phyloP scores from a whole-genome alignment of 2,888 invertebrate species.

The Nymphalis polychloros region DNA sequence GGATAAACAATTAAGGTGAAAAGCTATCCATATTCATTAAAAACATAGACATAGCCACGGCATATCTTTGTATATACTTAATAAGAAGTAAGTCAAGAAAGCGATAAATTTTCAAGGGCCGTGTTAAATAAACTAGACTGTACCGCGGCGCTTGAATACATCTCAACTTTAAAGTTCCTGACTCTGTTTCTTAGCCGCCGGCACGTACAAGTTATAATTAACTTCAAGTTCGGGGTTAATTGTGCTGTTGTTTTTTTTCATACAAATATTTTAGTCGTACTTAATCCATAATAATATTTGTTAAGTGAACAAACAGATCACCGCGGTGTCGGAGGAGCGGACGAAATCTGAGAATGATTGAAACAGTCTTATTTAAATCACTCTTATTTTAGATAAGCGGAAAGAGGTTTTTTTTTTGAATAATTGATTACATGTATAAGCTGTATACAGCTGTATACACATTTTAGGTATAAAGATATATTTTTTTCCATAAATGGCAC shows the following conservation, averaged over 20 bases:
- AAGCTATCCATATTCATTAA: not conserved
- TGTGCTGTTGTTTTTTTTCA: constrained; percentile 4
- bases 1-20: too few species aligned
- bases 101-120: constrained; percentile 3
- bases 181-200: constrained; percentile 2
- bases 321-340: not conserved
- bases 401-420: too few species aligned
- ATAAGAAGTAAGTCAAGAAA: constrained; percentile 5
- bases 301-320: too few species aligned
- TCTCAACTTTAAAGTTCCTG: constrained; percentile 6
- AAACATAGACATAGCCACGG: not conserved
- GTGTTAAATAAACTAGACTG: constrained; percentile 6
- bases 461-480: too few species aligned
- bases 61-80: not conserved
- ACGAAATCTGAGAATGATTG: too few species aligned
- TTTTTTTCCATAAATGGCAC: too few species aligned
- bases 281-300: not conserved
- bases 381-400: too few species aligned
- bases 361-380: too few species aligned
- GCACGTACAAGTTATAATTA: constrained; percentile 12
- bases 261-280: not conserved
- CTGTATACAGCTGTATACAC: too few species aligned
- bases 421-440: too few species aligned
- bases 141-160: not conserved
- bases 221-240: constrained; percentile 4